Conservation (phyloP, 23 tunicate genomes). For the Ciona savignyi region DNA sequence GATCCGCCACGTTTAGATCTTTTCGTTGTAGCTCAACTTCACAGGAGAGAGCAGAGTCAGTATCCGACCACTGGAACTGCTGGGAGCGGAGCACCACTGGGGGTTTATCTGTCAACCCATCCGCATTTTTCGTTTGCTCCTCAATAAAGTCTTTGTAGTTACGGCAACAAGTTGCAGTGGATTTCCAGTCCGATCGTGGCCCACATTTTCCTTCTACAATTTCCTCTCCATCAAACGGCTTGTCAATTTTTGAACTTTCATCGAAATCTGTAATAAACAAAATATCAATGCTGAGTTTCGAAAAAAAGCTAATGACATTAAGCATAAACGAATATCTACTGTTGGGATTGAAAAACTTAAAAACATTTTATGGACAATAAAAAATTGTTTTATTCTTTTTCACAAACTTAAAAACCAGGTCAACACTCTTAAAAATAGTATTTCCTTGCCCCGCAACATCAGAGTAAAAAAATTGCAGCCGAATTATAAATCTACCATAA, state of each 20-base stretch:
- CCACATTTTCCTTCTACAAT: neutral
- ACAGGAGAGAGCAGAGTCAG: conserved; percentile 15
- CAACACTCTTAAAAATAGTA: too few species aligned
- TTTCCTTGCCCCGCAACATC: too few species aligned
- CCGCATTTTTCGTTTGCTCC: neutral
- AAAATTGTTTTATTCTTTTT: too few species aligned
- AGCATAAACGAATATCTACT: too few species aligned
- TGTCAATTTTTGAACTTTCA: neutral
- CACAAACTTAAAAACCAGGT: too few species aligned
- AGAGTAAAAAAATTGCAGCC: too few species aligned
- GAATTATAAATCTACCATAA: too few species aligned
- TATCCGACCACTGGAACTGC: conserved; percentile 12
- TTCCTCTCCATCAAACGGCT: neutral
- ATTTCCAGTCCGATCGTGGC: neutral
- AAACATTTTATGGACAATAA: too few species aligned
- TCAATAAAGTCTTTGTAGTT: conserved; percentile 21
- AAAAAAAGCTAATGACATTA: too few species aligned
- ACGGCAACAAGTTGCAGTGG: conserved; percentile 14
- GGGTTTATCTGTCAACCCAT: neutral
- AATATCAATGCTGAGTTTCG: too few species aligned
- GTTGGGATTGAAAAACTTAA: too few species aligned
- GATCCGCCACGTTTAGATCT: conserved; percentile 13
- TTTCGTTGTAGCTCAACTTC: conserved; percentile 7
- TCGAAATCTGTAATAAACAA: too few species aligned
- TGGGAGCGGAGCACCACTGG: neutral